These are phyloP conservation scores for Drosophila emarginata DNA, from an alignment of 2,888 invertebrate species.

Conservation along the genomic window DNA sequence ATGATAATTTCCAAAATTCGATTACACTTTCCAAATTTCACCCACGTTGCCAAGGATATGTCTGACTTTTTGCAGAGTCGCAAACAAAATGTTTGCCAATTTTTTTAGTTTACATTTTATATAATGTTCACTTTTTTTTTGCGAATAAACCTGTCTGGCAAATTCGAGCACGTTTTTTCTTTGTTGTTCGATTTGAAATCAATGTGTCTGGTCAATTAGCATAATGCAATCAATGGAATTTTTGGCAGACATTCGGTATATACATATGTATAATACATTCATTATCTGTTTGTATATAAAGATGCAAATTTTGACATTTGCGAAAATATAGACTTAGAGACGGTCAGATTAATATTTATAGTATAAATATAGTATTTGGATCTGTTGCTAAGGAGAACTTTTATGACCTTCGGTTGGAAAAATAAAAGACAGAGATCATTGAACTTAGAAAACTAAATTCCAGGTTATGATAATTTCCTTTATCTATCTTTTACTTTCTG, in stretches of 20 bases:
- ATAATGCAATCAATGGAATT: constrained; percentile 44
- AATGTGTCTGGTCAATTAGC: constrained; percentile 51
- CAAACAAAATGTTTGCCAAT: neutral
- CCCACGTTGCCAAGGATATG: neutral
- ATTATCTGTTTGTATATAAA: constrained; percentile 12
- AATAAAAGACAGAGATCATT: neutral
- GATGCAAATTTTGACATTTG: constrained; percentile 56
- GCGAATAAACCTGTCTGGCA: constrained; percentile 28
- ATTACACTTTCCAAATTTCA: neutral
- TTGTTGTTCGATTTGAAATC: constrained; percentile 5
- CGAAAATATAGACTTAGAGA: constrained; percentile 47
- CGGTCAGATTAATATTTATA: constrained; percentile 17
- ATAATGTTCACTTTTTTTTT: constrained; percentile 7
- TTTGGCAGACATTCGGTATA: constrained; percentile 27
- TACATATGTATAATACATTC: no score
- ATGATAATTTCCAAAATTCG: no score
- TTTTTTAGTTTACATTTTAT: neutral
- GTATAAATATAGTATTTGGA: neutral
- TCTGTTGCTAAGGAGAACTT: neutral
- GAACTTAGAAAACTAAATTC: neutral
- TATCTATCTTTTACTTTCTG: neutral
- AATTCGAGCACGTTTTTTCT: constrained; percentile 15
- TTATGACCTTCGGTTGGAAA: neutral
- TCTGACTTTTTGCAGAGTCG: neutral
- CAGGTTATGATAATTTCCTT: neutral